These are phyloP conservation scores for Danio choprae DNA, from an alignment of 2,797 vertebrate species.

Conservation along the genomic window DNA sequence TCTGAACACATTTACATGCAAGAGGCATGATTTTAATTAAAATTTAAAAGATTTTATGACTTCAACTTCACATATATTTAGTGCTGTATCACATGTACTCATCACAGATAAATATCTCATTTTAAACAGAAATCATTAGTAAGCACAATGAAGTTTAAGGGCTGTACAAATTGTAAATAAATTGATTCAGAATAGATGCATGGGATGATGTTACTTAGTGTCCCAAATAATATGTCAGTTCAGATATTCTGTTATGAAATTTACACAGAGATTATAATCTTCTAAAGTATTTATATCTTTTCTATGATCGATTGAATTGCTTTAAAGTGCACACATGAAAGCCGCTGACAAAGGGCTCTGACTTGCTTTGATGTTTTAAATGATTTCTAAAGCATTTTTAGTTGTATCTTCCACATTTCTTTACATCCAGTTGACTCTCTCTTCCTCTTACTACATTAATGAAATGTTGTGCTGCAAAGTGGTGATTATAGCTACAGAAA, in stretches of 20 bases:
- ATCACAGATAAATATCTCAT: slow-evolving; percentile 65
- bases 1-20: slow-evolving; percentile 66
- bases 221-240: slow-evolving; percentile 43
- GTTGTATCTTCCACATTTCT: slow-evolving; percentile 27
- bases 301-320: slow-evolving; percentile 15
- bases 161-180: slow-evolving; percentile 73
- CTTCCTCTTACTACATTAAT: slow-evolving; percentile 45
- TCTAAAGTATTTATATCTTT: slow-evolving; percentile 56
- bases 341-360: neutral
- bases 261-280: slow-evolving; percentile 43
- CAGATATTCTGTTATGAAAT: slow-evolving; percentile 28
- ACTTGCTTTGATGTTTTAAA: slow-evolving; percentile 31
- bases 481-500: slow-evolving; percentile 51
- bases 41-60: slow-evolving; percentile 67
- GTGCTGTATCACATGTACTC: slow-evolving; percentile 67
- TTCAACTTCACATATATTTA: slow-evolving; percentile 71
- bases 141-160: slow-evolving; percentile 68
- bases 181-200: slow-evolving; percentile 56
- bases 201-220: slow-evolving; percentile 26
- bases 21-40: slow-evolving; percentile 56
- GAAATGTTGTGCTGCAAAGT: slow-evolving; percentile 54
- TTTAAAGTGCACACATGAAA: slow-evolving; percentile 26
- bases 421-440: slow-evolving; percentile 41
- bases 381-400: slow-evolving; percentile 14
- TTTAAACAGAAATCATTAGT: slow-evolving; percentile 62